Percentiles rank a stretch among this genome's conserved stretches.
These are phyloP conservation scores for Microtus richardsoni DNA, from an alignment of 2,113 vertebrate species.

Conservation along the genomic window DNA sequence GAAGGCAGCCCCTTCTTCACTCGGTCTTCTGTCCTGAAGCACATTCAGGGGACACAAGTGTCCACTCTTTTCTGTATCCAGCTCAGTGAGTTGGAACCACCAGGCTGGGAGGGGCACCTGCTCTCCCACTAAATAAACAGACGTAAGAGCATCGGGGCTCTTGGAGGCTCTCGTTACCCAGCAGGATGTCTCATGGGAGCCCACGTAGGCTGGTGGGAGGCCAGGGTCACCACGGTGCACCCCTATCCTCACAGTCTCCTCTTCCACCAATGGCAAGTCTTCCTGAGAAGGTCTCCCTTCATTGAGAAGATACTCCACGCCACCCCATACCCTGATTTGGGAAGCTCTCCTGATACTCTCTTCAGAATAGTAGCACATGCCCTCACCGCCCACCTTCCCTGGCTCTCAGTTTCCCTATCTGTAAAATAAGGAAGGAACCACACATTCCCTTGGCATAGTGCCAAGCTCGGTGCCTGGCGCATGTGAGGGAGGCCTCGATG, in stretches of 20 bases:
- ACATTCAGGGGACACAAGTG: constrained; percentile 24
- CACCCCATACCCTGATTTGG: background rate
- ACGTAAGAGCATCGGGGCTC: background rate
- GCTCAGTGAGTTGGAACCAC: constrained; percentile 57
- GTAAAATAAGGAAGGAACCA: background rate
- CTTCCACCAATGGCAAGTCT: background rate
- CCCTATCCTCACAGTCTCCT: background rate
- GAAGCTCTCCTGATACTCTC: background rate
- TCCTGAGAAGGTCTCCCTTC: background rate
- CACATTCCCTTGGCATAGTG: background rate
- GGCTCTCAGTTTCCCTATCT: background rate
- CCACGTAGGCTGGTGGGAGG: background rate
- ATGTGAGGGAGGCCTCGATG: background rate
- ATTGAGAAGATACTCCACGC: background rate
- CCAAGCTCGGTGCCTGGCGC: background rate
- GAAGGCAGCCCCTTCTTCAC: background rate
- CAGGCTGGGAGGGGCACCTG: background rate
- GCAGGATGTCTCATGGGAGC: background rate
- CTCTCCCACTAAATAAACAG: constrained; percentile 65
- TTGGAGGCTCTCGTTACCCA: background rate
- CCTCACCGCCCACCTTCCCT: background rate
- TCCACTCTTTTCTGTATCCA: constrained; percentile 71
- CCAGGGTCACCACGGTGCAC: background rate
- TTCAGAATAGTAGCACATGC: background rate
- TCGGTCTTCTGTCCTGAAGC: constrained; percentile 12